These are phyloP conservation scores for Cynopterus sphinx DNA, from an alignment of 2,797 vertebrate genomes.

Conservation along the genomic window DNA sequence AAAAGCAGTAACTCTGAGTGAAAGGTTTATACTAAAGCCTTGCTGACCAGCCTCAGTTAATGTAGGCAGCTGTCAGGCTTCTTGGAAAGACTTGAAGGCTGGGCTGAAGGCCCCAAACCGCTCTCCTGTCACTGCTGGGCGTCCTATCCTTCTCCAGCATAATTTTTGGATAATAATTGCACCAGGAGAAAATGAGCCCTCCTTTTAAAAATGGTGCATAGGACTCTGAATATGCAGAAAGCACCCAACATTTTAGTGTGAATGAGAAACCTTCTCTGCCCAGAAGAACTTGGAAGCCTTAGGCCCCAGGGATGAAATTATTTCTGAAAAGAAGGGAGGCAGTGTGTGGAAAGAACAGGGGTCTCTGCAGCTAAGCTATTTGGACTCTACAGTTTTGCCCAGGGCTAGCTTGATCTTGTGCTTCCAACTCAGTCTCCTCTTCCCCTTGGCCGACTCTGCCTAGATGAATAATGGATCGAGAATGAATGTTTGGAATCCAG, in stretches of 20 bases:
- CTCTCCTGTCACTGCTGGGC: not conserved
- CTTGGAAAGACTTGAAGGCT: not conserved
- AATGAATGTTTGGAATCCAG: not conserved
- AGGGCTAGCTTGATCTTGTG: not conserved
- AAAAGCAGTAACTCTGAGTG: not conserved
- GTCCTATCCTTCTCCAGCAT: not conserved
- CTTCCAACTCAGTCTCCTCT: not conserved
- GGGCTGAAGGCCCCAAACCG: not conserved
- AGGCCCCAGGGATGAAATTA: slow-evolving; percentile 21
- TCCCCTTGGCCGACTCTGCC: not conserved
- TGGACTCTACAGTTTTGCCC: slow-evolving; percentile 25
- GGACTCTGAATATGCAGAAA: slow-evolving; percentile 22
- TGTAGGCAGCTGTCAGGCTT: not conserved
- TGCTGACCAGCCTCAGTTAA: not conserved
- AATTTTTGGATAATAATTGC: slow-evolving; percentile 23
- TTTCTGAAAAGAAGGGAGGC: not conserved
- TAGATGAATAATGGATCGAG: slow-evolving; percentile 53
- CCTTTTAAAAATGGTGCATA: not conserved
- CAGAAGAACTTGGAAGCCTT: not conserved
- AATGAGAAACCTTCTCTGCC: not conserved
- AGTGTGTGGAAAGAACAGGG: slow-evolving; percentile 15
- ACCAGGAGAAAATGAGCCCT: not conserved
- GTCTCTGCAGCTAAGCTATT: slow-evolving; percentile 37
- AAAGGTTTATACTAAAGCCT: not conserved
- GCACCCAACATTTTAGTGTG: not conserved